These are phyloP conservation scores for Coregonus suidteri DNA, from an alignment of 2,797 vertebrate genomes.

Conservation along the genomic window DNA sequence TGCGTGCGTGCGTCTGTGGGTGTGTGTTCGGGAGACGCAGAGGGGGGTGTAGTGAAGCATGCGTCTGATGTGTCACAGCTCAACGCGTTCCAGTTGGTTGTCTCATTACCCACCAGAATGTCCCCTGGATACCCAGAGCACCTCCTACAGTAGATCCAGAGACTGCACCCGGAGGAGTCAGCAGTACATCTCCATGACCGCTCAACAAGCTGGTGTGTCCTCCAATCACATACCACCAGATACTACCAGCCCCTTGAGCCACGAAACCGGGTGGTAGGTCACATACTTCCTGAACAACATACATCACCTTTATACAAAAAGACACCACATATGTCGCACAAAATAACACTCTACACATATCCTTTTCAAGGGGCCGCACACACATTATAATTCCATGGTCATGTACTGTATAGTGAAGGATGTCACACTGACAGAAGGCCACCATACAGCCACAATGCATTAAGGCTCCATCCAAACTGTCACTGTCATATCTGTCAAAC, in stretches of 20 bases:
- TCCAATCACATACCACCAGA: not conserved
- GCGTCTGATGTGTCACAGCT: constrained; percentile 25
- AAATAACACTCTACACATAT: too few relatives aligned
- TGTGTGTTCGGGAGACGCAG: not conserved
- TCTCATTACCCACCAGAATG: not conserved
- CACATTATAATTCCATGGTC: too few relatives aligned
- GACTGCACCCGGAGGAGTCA: not conserved
- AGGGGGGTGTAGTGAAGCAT: constrained; percentile 9
- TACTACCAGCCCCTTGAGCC: not conserved
- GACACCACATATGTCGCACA: too few relatives aligned
- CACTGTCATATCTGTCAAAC: not conserved
- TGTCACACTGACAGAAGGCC: too few relatives aligned
- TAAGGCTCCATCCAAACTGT: not conserved
- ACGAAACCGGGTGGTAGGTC: not conserved
- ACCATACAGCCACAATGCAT: too few relatives aligned
- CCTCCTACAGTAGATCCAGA: not conserved
- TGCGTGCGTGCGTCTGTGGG: not conserved
- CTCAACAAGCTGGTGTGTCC: not conserved
- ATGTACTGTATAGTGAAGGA: too few relatives aligned
- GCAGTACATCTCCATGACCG: not conserved
- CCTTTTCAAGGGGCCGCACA: too few relatives aligned
- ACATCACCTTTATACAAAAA: too few relatives aligned
- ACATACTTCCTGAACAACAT: too few relatives aligned
- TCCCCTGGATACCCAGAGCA: not conserved
- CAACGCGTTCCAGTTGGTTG: constrained; percentile 8